Percentiles rank a stretch among this genome's conserved stretches.
Evolutionary conservation across 2,888 invertebrate species (phyloP).

Genomic region (Bellardia pandia): DNA sequence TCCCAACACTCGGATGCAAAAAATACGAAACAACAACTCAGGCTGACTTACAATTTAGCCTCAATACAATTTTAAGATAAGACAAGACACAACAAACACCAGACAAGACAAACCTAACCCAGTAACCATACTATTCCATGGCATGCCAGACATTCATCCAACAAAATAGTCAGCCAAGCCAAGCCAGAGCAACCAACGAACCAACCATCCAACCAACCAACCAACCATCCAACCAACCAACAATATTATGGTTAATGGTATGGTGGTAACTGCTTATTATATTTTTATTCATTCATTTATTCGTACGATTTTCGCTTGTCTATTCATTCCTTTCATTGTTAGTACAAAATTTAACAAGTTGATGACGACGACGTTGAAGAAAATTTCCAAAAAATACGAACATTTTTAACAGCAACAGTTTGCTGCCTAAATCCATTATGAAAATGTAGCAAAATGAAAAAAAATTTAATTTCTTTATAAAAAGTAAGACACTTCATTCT

Average conservation of each 20-base stretch:
- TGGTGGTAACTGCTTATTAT: slow-evolving; percentile 45
- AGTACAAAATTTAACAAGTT: slow-evolving; percentile 28
- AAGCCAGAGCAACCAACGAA: not conserved
- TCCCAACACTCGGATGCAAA: slow-evolving; percentile 29
- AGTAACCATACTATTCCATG: not conserved
- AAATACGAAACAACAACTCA: not conserved
- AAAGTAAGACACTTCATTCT: not conserved
- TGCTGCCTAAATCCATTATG: slow-evolving; percentile 60
- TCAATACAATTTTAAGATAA: slow-evolving; percentile 1
- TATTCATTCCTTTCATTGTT: slow-evolving; percentile 18
- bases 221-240: slow-evolving; percentile 41
- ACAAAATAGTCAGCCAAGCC: not conserved
- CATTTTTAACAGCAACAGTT: slow-evolving; percentile 69
- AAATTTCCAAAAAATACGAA: too few species aligned
- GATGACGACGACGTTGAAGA: slow-evolving; percentile 26
- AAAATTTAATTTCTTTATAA: not conserved
- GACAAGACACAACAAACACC: not conserved
- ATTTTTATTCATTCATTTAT: slow-evolving; percentile 38
- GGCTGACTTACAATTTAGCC: slow-evolving; percentile 18
- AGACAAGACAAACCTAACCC: not conserved
- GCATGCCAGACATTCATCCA: not conserved
- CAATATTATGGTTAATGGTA: slow-evolving; percentile 44
- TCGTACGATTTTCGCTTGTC: not conserved
- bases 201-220: slow-evolving; percentile 40
- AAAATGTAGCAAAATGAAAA: slow-evolving; percentile 3